Conservation (phyloP, 2,797 vertebrate genomes). For the Liasis olivaceus region DNA sequence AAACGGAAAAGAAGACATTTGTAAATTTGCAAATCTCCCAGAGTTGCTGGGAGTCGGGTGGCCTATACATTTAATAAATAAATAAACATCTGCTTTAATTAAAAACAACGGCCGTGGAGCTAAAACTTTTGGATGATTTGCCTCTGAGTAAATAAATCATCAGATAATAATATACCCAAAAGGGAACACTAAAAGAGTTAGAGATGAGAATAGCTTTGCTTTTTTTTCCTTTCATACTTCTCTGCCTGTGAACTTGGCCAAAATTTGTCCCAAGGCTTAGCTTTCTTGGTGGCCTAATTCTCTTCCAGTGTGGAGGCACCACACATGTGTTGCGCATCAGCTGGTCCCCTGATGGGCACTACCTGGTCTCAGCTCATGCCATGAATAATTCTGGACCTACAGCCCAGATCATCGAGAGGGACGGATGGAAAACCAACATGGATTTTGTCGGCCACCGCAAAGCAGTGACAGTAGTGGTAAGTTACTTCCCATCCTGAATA, state of each 20-base stretch:
- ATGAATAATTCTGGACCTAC: slow-evolving; percentile 99
- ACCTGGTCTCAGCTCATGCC: slow-evolving; percentile 97
- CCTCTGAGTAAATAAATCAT: too few species aligned
- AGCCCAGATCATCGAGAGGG: slow-evolving; percentile 96
- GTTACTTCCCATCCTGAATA: neutral
- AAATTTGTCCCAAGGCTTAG: neutral
- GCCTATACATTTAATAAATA: too few species aligned
- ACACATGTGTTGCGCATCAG: slow-evolving; percentile 95
- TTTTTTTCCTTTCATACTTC: neutral
- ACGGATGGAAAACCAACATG: slow-evolving; percentile 99
- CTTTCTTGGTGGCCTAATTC: neutral
- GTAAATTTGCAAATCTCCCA: too few species aligned
- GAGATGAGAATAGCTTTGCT: too few species aligned
- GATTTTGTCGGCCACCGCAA: slow-evolving; percentile 98
- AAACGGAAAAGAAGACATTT: too few species aligned
- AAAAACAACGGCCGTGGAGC: too few species aligned
- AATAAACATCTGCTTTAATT: too few species aligned
- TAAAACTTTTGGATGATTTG: too few species aligned
- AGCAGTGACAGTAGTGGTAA: slow-evolving; percentile 97
- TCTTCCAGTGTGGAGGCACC: slow-evolving; percentile 90
- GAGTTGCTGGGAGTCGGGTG: too few species aligned
- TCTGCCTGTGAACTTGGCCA: neutral
- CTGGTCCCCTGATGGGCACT: slow-evolving; percentile 98
- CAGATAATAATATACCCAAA: too few species aligned
- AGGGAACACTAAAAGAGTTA: neutral